phyloP scores from a whole-genome alignment of 2,797 vertebrate species.

The Cichlasoma orientale region DNA sequence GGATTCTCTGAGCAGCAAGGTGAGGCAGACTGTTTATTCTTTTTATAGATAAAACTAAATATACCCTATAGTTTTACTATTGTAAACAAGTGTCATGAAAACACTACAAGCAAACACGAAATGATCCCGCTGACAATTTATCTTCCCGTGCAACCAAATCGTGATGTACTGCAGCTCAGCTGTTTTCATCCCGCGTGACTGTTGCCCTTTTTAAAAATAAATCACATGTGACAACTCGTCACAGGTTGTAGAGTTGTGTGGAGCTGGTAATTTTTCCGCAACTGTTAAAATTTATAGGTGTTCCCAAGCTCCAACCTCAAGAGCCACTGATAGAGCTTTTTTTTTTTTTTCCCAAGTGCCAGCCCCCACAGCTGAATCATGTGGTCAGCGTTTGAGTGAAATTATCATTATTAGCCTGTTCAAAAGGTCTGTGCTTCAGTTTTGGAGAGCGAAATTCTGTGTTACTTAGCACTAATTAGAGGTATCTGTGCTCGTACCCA shows the following conservation, averaged over 20 bases:
- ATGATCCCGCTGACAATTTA: background rate
- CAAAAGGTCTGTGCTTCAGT: background rate
- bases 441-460: background rate
- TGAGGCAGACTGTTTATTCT: constrained; percentile 9
- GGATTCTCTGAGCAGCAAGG: constrained; percentile 27
- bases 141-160: background rate
- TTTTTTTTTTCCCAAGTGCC: background rate
- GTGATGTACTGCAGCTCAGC: background rate
- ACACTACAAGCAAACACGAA: background rate
- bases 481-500: background rate
- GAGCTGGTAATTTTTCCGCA: constrained; percentile 4
- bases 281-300: background rate
- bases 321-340: background rate
- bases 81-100: constrained; percentile 1
- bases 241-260: background rate
- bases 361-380: background rate
- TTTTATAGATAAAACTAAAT: background rate
- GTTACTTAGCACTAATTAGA: background rate
- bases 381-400: background rate
- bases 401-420: background rate
- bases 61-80: background rate
- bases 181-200: background rate
- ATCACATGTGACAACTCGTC: background rate
- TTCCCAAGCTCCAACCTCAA: background rate
- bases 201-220: background rate